A percentile compares a stretch with the other conserved stretches of the same genome.
Evolutionary conservation across 2,113 vertebrate species (phyloP).

Genomic region (Odocoileus virginianus): DNA sequence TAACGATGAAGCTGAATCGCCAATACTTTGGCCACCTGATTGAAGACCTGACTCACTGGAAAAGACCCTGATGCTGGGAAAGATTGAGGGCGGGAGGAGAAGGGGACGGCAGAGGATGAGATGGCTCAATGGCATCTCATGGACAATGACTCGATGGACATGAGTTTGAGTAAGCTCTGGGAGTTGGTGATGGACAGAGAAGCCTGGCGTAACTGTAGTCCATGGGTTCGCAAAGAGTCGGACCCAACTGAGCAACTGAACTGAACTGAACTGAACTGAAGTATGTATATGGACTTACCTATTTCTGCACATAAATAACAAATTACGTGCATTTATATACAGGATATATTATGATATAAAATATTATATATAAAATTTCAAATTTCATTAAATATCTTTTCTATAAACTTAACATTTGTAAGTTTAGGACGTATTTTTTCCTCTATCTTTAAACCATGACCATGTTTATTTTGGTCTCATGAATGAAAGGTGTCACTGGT

Average conservation of each 20-base stretch:
- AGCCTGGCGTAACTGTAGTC: neutral
- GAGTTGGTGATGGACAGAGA: neutral
- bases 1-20: neutral
- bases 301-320: neutral
- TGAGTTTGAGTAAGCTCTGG: neutral
- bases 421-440: neutral
- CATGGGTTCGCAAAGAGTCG: neutral
- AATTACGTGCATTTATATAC: neutral
- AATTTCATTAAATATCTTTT: neutral
- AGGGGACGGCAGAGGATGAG: neutral
- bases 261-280: neutral
- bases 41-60: neutral
- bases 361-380: neutral
- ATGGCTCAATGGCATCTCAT: neutral
- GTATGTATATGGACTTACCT: neutral
- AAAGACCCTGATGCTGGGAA: neutral
- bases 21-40: neutral
- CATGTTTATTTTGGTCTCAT: neutral
- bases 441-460: neutral
- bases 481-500: neutral
- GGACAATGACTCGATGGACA: neutral
- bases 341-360: neutral
- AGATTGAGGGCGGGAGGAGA: neutral
- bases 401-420: neutral
- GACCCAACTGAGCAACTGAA: fast-evolving